Base-by-base conservation (phyloP, 2,888 invertebrate genomes). In the Onthophagus sagittarius region DNA sequence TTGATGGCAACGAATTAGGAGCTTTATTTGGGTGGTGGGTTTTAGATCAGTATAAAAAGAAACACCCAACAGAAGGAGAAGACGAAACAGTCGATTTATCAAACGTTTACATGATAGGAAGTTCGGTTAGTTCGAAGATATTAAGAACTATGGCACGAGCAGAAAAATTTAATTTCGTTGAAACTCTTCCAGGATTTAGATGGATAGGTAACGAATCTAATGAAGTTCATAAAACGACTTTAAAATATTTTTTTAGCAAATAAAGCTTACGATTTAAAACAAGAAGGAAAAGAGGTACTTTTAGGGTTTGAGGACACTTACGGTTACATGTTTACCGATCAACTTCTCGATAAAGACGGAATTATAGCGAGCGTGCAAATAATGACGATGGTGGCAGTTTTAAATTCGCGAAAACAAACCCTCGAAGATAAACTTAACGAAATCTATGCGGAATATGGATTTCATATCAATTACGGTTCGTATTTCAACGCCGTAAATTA, bases 281-380 rank as follows among this genome's bases (percentile, higher is more conserved):
- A 89, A 73, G 85, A 91, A 72, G 93, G 92, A 32, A 94, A 95
- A 80, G 85, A 87, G 6, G 94, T 98, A 0, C 84, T 99, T 71
- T 97, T 98, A 85, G 97, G 98, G 0, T 99, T 94, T 85, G 99
- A 99, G 84, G 99, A 99, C 86, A 98, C 99, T 0, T 98, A 99
- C 82, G 99, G 98, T 0, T 99, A 95, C 83, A 98, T 99, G 98
- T 94, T 95, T 82, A 93, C 94, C n/a, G 88, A 90, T 2, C 87
- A 87, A 4, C 96, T 98, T 3, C 87, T 97, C 2, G 99, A 99
- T 84, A 99, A 99, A 83, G 99, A 99, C 86, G 99, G 99, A 0
- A 90, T 99, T 0, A 93, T 94, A 53, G 98, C 98, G 0, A 96
- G 95, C 0, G 92, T 92, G 14, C 90, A 92, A 71, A 85, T 93